Evolutionary conservation across 2,888 invertebrate genomes (phyloP), one percentile per base, ranked within the genome.

Genomic region (Prosopocoilus inquinatus): DNA sequence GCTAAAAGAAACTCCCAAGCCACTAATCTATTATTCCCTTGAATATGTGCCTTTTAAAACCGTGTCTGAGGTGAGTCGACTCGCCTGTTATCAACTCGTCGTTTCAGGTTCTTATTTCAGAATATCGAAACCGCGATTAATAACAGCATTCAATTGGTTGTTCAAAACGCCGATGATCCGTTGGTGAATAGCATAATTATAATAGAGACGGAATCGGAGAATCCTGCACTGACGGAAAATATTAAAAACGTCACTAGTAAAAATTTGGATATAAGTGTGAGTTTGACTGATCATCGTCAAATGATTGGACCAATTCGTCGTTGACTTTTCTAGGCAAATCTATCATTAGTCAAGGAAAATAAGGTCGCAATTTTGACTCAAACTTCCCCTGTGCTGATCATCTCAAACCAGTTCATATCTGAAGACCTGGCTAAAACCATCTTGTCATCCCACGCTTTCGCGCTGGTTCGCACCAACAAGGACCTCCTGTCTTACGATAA

Each of bases 71-170:
- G 64, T 64, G 49, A 53, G 39, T 33, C 13, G 11, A 39, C 13
- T 33, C 20, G 34, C 9, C n/a, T 33, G n/a, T 36, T 47, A n/a
- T n/a, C n/a, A 46, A 59, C 15, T 32, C 47, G 2, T 2, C 35
- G 50, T 12, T 36, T 46, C 11, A 13, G 48, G 36, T 36, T 55
- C 59, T 58, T 60, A 52, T 70, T 70, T 34, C 52, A 75, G 71
- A 70, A 63, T 47, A 68, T 74, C 15, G 74, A 75, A 58, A 64
- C 55, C 13, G 70, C 68, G n/a, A 67, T 76, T 20, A 74, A 72
- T 45, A 61, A 69, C 35, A 69, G 73, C 11, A 38, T 77, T 2
- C 72, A 75, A 50, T 53, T 75, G 11, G 63, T 67, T 11, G 48
- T 73, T 15, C 62, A 67, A 5, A 75, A 75, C 53, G 74, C 70